These are phyloP conservation scores for Ophion costatus DNA, from an alignment of 2,888 invertebrate genomes.

Conservation along the genomic window DNA sequence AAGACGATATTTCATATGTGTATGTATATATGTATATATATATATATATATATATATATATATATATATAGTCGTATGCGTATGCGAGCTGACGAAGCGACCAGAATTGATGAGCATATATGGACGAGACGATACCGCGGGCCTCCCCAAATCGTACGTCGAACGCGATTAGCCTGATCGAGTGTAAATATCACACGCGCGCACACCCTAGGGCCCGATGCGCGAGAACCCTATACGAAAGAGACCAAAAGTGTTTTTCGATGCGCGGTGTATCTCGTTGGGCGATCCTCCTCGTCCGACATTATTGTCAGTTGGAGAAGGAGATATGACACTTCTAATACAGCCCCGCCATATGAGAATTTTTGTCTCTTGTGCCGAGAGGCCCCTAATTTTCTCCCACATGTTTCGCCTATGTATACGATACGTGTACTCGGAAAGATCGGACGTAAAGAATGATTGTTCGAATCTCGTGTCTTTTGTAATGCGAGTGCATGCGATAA, in stretches of 20 bases:
- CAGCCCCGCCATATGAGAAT: background rate
- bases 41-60: slow-evolving; percentile 10
- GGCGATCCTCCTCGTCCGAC: slow-evolving; percentile 49
- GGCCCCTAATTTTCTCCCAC: background rate
- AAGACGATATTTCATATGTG: slow-evolving; percentile 45
- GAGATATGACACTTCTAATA: slow-evolving; percentile 54
- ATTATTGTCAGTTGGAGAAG: slow-evolving; percentile 48
- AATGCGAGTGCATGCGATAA: background rate
- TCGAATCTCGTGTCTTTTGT: background rate
- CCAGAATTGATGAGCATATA: slow-evolving; percentile 59
- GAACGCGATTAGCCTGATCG: slow-evolving; percentile 69
- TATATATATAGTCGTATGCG: background rate
- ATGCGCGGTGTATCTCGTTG: slow-evolving; percentile 44
- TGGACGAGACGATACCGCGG: slow-evolving; percentile 30
- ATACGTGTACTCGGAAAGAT: background rate
- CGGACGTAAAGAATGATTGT: background rate
- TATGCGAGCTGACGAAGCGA: slow-evolving; percentile 32
- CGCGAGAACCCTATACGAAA: slow-evolving; percentile 28
- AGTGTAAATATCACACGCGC: slow-evolving; percentile 71
- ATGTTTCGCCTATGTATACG: background rate
- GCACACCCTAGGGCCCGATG: slow-evolving; percentile 3
- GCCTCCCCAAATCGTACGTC: slow-evolving; percentile 64
- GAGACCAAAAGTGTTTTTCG: slow-evolving; percentile 41
- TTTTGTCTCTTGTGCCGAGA: background rate
- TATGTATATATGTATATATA: background rate